Base-by-base conservation (phyloP, 1,140 invertebrate genomes). In the Drosophila kikkawai region DNA sequence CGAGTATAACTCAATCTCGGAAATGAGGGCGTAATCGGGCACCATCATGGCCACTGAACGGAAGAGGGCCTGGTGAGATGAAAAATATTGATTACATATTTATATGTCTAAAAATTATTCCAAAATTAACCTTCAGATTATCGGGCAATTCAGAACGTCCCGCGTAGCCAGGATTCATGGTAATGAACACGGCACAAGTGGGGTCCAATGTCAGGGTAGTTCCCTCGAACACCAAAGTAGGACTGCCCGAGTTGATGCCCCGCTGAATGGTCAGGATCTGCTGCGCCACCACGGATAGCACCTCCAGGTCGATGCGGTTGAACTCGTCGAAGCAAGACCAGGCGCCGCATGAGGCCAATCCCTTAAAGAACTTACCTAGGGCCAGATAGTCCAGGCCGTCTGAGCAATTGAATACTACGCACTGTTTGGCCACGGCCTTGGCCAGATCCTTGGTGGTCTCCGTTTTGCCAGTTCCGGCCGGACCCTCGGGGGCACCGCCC, bases 321-420 rank as follows among this genome's bases (percentile, higher is more conserved):
- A 99, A 99, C 93, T 99, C 98, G 91, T 99, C 98, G 91, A 99
- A 99, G 93, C 98, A 99, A 0, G 98, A 97, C 98, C 98, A 99
- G 1, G 98, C 98, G 9, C 98, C 98, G 86, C 97, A 98, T 1
- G 98, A 97, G 4, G 98, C 97, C 44, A 99, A 93, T 67, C 98
- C 98, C 96, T 99, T 99, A 85, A 99, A 98, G 94, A 99, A 99
- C 93, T 99, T 99, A 74, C 98, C 98, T 17, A 99, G 93, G 4
- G 97, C 97, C 71, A 98, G 96, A 84, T 98, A 99, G 93, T 99
- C 98, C 17, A 99, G 93, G 45, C 97, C 97, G 87, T 97, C 96
- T 0, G 98, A 99, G 91, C 98, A 99, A 94, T 99, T 99, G 91
- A 99, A 99, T 0, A 99, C 98, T 7, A 99, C 97, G 91, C 98